Conservation (phyloP, 2,113 vertebrate genomes). For the Gnathonemus longibarbis region DNA sequence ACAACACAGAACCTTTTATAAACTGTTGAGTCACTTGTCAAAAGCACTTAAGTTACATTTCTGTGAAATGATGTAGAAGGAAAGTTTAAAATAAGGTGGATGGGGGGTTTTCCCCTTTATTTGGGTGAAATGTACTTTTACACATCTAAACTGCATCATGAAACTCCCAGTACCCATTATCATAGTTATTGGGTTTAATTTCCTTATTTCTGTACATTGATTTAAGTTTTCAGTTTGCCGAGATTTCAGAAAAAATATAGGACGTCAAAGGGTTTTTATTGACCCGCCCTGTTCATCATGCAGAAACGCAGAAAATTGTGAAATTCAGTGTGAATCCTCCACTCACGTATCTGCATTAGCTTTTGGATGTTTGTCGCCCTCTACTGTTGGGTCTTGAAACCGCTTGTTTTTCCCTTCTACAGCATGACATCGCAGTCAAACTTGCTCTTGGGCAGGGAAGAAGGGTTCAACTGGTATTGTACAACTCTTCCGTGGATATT, state of each 20-base stretch:
- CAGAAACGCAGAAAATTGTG: not conserved
- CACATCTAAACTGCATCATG: not conserved
- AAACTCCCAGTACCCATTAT: not conserved
- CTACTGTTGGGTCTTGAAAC: constrained; percentile 33
- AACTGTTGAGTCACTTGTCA: not conserved
- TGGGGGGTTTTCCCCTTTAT: not conserved
- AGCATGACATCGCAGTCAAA: constrained; percentile 71
- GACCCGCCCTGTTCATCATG: not conserved
- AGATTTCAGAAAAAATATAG: not conserved
- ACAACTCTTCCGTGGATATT: constrained; percentile 33
- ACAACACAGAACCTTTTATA: not conserved
- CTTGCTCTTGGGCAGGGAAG: constrained; percentile 75
- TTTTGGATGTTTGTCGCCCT: constrained; percentile 6
- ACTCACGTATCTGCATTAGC: not conserved
- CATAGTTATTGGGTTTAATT: not conserved
- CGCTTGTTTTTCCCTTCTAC: constrained; percentile 46
- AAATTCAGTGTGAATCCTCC: not conserved
- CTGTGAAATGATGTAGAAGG: not conserved
- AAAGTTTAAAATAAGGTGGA: not conserved
- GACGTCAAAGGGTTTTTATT: not conserved
- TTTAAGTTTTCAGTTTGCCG: not conserved
- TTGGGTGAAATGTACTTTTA: not conserved
- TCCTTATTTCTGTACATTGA: not conserved
- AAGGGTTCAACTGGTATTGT: constrained; percentile 76
- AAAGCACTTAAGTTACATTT: not conserved